These are phyloP conservation scores for Megalopta genalis DNA, from an alignment of 1,140 invertebrate species.

Conservation along the genomic window DNA sequence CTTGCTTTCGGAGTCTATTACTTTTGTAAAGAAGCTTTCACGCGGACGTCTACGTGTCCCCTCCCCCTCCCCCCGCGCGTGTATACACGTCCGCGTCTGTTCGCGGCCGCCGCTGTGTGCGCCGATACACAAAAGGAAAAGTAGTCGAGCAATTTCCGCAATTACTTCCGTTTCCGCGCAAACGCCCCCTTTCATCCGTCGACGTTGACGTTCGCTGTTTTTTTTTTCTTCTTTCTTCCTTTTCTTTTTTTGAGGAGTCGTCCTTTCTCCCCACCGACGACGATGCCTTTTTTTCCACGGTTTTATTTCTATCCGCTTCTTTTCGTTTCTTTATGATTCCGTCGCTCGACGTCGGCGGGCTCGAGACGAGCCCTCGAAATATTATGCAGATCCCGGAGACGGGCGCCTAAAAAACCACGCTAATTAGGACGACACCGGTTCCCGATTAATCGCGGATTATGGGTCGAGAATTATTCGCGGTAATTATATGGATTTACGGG, in stretches of 20 bases:
- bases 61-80: neutral
- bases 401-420: neutral
- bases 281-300: conserved; percentile 6
- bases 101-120: neutral
- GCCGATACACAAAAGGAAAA: conserved; percentile 25
- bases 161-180: conserved; percentile 68
- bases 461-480: too few species aligned
- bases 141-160: conserved; percentile 67
- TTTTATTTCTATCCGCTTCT: conserved; percentile 20
- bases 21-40: conserved; percentile 62
- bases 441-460: neutral
- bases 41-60: too few species aligned
- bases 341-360: neutral
- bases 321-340: conserved; percentile 21
- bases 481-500: too few species aligned
- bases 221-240: too few species aligned
- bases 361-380: neutral
- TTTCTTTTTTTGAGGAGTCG: neutral
- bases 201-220: conserved; percentile 46
- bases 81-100: neutral
- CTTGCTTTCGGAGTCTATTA: conserved; percentile 59
- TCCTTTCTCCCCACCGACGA: neutral
- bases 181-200: conserved; percentile 44
- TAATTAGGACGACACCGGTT: neutral
- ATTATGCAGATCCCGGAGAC: neutral